Base-by-base conservation (phyloP, 2,797 vertebrate genomes). In the Urophycis tenuis region DNA sequence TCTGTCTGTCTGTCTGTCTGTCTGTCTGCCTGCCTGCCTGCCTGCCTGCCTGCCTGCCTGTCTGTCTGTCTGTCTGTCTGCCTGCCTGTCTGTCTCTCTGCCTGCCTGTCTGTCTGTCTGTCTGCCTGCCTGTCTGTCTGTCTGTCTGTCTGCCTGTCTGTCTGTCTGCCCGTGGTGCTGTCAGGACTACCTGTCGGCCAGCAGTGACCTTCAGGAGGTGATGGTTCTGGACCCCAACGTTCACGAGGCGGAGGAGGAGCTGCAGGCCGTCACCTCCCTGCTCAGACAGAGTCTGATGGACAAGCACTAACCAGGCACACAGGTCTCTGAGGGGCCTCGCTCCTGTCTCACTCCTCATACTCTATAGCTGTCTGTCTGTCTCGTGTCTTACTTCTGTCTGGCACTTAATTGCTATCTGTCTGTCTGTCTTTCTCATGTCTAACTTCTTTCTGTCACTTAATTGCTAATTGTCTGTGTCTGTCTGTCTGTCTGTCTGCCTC, bases 181-280 rank as follows among this genome's bases (percentile, higher is more conserved):
- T 49, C 89, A 98, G 97, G 93, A 97, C 88, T 98, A 96, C 74
- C 89, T 95, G 85, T 93, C 94, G 72, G 95, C 96, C 81, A 88
- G 91, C 85, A 92, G 89, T 35, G 97, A 98, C 90, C 93, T 99
- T 77, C 93, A 92, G 85, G 94, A 94, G 88, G 94, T 97, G 39
- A 91, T 98, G 76, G 90, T 92, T 9, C 89, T 96, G 80, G 95
- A 97, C 87, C 94, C 95, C 30, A 92, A 91, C 0, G 86, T 96
- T 32, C 81, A 82, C 4, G 96, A 98, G 89, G 96, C 95, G 1
- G 95, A 95, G 76, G 91, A 89, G 80, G 95, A 96, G 82, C 92
- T 99, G 0, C 91, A 96, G 81, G 92, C 92, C 81, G 92, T 96
- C 74, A 96, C 94, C 0, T 81, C 84, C 0, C 77, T 94, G 80